Conservation (phyloP, 2,113 vertebrate genomes). For the Xerus inauris region DNA sequence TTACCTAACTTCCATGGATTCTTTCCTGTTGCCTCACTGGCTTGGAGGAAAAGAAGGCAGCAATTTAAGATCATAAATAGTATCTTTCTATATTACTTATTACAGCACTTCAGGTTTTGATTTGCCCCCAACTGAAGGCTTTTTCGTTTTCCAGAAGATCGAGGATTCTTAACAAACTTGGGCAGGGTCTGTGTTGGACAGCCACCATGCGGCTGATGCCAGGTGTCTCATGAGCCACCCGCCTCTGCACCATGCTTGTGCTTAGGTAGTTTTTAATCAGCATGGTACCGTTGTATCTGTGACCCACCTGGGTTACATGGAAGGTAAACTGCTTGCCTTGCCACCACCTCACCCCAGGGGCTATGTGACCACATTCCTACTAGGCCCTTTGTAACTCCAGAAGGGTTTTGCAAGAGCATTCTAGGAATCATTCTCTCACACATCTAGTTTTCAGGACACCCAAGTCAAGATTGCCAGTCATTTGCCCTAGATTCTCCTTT, state of each 20-base stretch:
- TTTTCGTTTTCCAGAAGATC: conserved; percentile 22
- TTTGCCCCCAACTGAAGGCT: not conserved
- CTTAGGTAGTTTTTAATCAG: not conserved
- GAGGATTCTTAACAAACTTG: not conserved
- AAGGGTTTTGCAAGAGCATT: not conserved
- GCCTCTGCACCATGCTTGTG: not conserved
- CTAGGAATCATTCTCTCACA: not conserved
- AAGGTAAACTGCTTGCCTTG: not conserved
- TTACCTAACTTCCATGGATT: not conserved
- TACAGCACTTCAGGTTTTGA: not conserved
- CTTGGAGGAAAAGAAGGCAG: not conserved
- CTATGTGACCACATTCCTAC: not conserved
- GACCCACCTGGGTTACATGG: not conserved
- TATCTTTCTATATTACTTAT: conserved; percentile 9
- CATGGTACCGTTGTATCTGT: accelerated
- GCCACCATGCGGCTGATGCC: not conserved
- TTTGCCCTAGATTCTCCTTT: not conserved
- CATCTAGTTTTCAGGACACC: not conserved
- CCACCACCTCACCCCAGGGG: not conserved
- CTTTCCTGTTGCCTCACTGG: not conserved
- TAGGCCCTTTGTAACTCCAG: not conserved
- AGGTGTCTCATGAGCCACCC: not conserved
- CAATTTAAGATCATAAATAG: not conserved
- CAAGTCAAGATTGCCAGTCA: not conserved
- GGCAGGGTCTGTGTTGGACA: not conserved